Conservation (phyloP, 1,140 invertebrate species). For the Sarcophaga peregrina region DNA sequence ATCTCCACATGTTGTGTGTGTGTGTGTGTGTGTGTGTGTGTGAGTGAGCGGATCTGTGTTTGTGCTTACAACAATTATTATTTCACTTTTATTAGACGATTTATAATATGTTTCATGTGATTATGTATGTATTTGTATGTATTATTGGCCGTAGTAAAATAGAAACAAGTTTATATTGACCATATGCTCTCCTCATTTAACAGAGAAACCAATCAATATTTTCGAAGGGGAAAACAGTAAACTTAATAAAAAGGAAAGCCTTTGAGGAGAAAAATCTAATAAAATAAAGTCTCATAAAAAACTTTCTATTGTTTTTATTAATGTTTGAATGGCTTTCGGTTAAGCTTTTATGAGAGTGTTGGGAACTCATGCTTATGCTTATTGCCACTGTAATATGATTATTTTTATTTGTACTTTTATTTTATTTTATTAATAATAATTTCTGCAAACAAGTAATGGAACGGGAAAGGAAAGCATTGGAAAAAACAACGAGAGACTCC, state of each 20-base stretch:
- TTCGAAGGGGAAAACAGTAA: not conserved
- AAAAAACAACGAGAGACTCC: not conserved
- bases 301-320: conserved; percentile 22
- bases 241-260: not conserved
- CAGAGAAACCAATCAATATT: conserved; percentile 7
- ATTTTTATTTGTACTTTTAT: not conserved
- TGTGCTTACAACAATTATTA: too few relatives aligned
- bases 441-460: not conserved
- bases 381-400: not conserved
- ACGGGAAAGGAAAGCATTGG: not conserved
- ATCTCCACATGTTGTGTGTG: too few relatives aligned
- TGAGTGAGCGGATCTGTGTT: too few relatives aligned
- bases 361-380: too few relatives aligned
- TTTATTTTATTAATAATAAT: conserved; percentile 3
- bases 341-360: too few relatives aligned
- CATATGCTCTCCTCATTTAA: not conserved
- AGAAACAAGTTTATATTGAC: not conserved
- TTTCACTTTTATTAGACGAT: too few relatives aligned
- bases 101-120: too few relatives aligned
- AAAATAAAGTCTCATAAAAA: not conserved
- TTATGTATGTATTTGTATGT: too few relatives aligned
- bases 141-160: too few relatives aligned
- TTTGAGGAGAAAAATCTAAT: not conserved
- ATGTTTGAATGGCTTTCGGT: not conserved
- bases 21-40: too few relatives aligned